Base-by-base conservation (phyloP, 2,888 invertebrate species). In the Leptinotarsa tumamoca region DNA sequence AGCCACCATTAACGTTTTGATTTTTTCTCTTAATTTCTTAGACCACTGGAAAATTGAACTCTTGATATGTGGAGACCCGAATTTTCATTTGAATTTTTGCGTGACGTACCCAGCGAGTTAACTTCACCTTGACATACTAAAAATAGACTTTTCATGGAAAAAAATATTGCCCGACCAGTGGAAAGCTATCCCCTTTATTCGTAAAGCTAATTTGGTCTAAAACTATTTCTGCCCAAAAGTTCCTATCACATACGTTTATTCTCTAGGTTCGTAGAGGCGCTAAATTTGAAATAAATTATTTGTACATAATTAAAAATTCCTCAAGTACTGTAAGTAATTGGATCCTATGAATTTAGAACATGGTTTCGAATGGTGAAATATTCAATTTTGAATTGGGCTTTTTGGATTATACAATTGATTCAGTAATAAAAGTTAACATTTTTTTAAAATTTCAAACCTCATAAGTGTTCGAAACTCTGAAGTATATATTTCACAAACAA, bases 291-390 rank as follows among this genome's bases (percentile, higher is more conserved):
- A 68, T 73, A 73, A 68, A 61, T 68, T 68, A 18, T 63, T 68
- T 69, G 68, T 72, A 72, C 63, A 52, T 50, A 73, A 66, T 73
- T 69, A 56, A 69, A 69, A 72, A 69, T 56, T 73, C 33, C 63
- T 56, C 73, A 54, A 72, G 54, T 54, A 66, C 54, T 52, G 17
- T 27, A 5, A 43, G 17, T 27, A 5, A 43, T 63, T 63, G 63
- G 43, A 33, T 33, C 17, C 33, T 33, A 33, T n/a, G 5, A 63
- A 63, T 63, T 63, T 18, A 18, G 58, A 58, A 17, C 17, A 63
- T 17, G 17, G 3, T 63, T 63, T 33, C 4, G 27, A 63, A n/a
- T 13, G 17, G 13, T 43, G 63, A 10, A 63, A 54, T 72, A 67
- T 49, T 21, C 72, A 69, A 56, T 63, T 63, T 17, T 43, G 63